Evolutionary conservation across 2,113 vertebrate genomes (phyloP), one percentile per base, ranked within the genome.

Genomic region (Pelusios castaneus): DNA sequence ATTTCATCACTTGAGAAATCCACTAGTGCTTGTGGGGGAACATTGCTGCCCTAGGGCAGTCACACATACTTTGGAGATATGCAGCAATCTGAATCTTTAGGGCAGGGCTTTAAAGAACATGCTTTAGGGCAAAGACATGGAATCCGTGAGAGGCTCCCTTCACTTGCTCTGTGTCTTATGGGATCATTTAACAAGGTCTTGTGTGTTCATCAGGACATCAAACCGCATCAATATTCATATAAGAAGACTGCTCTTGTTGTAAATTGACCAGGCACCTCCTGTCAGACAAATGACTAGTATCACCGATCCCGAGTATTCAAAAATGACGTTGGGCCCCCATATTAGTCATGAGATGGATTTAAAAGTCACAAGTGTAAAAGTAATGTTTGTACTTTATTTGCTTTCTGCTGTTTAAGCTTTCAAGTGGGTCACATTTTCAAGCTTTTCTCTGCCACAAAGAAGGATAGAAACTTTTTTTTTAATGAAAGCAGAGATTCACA

Each of bases 381-480:
- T 54, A 73, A 2, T 4, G 58, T 49, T 58, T 34, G 45, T 76
- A 82, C 8, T 82, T 94, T 56, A 85, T 55, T 47, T 75, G 58
- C 29, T 38, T 94, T 21, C 73, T 93, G 41, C 80, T 84, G 22
- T 41, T 94, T 93, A 88, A 52, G 67, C 55, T 85, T 47, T 70
- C 41, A 29, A 29, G 80, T 3, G 29, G 34, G 4, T 19, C 86
- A 92, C 60, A n/a, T 38, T 89, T 96, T 94, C 83, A 94, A 85
- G 41, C 56, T 92, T 67, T 88, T 92, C 58, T 96, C 63, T 77
- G 78, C 25, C 87, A 27, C 49, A 80, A 54, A n/a, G 41, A 84
- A 22, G 85, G 41, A 9, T 34, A 90, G 45, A 52, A 34, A 9
- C 21, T 24, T 81, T 49, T 58, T 43, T 10, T 63, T 5, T 49